phyloP scores from a whole-genome alignment of 2,888 invertebrate species.

The Nephrocerus scutellatus region DNA sequence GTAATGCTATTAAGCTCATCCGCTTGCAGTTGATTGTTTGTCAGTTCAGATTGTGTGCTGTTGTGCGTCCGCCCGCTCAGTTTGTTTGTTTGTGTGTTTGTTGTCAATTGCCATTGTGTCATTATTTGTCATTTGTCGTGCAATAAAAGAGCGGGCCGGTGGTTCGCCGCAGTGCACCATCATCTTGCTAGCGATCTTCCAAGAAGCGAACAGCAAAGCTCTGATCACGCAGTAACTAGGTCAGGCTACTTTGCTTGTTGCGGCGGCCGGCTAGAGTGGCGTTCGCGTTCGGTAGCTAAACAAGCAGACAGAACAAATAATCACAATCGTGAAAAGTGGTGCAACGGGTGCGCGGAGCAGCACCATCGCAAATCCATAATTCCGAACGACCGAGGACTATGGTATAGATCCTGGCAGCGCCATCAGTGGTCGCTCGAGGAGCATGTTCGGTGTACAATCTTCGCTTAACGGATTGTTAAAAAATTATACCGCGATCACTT shows the following conservation, averaged over 20 bases:
- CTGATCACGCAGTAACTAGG: background rate
- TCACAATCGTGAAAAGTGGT: too few relatives aligned
- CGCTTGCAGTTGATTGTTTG: constrained; percentile 14
- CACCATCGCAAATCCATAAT: too few relatives aligned
- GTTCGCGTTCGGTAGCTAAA: constrained; percentile 9
- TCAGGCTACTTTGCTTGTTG: background rate
- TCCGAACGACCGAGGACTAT: too few relatives aligned
- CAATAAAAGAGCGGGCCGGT: background rate
- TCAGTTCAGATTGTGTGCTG: background rate
- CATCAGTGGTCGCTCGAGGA: too few relatives aligned
- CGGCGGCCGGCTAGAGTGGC: constrained; percentile 2
- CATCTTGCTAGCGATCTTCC: constrained; percentile 9
- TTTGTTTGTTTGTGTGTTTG: too few relatives aligned
- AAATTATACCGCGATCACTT: constrained; percentile 49
- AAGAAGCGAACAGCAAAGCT: background rate
- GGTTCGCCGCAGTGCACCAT: constrained; percentile 9
- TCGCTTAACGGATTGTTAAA: too few relatives aligned
- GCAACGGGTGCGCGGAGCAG: too few relatives aligned
- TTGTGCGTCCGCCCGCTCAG: too few relatives aligned
- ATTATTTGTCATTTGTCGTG: constrained; percentile 14
- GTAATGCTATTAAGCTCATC: constrained; percentile 24
- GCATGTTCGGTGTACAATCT: too few relatives aligned
- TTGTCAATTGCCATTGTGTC: constrained; percentile 9
- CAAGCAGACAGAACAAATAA: too few relatives aligned
- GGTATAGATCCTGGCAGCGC: too few relatives aligned